These are phyloP conservation scores for Lacerta bilineata DNA, from an alignment of 2,797 vertebrate genomes.

Conservation along the genomic window DNA sequence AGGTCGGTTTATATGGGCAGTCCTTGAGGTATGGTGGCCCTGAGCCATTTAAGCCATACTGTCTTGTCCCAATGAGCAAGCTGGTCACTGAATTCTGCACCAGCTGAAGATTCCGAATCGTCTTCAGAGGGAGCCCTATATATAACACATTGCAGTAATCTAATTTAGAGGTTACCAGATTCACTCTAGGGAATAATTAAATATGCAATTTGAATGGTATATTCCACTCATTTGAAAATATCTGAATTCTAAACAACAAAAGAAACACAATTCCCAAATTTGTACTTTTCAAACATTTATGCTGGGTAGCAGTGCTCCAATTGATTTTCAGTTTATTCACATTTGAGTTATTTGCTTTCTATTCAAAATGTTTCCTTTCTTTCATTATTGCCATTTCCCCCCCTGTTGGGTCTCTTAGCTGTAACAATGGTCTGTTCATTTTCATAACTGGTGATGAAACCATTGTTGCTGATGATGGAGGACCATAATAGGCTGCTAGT, in stretches of 20 bases:
- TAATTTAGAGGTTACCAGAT: neutral
- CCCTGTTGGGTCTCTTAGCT: neutral
- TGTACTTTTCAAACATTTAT: conserved; percentile 18
- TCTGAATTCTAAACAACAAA: conserved; percentile 18
- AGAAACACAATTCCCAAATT: conserved; percentile 6
- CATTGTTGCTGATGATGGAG: neutral
- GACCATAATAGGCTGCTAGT: neutral
- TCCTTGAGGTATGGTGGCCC: too few species aligned
- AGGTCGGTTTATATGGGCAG: too few species aligned
- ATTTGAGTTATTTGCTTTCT: conserved; percentile 23
- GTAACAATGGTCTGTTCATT: neutral
- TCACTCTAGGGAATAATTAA: neutral
- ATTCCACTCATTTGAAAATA: conserved; percentile 24
- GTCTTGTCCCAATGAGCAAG: too few species aligned
- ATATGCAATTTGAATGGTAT: neutral
- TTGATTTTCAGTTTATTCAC: conserved; percentile 18
- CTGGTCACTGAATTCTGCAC: too few species aligned
- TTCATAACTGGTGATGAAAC: conserved; percentile 16
- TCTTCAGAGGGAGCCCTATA: too few species aligned
- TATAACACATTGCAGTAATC: too few species aligned
- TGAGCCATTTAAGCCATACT: too few species aligned
- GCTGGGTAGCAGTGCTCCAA: neutral
- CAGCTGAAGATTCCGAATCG: too few species aligned
- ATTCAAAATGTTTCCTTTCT: neutral
- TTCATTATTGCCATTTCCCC: conserved; percentile 4